Conservation (phyloP, 2,797 vertebrate species). For the Psittacula derbiana region DNA sequence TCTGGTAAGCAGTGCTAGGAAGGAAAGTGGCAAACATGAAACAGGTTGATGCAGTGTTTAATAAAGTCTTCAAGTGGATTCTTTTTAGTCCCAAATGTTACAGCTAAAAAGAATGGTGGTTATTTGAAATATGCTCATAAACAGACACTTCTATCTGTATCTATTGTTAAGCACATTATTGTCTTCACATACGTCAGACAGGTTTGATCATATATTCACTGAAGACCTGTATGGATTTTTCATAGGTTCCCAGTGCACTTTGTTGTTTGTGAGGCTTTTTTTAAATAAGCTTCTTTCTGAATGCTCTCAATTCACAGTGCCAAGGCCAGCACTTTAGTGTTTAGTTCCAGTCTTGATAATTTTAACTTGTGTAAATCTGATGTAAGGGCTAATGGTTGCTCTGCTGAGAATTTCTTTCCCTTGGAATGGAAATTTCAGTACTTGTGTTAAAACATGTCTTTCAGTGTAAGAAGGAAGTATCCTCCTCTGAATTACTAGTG, state of each 20-base stretch:
- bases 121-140: background rate
- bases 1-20: background rate
- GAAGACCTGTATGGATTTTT: background rate
- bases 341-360: background rate
- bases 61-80: background rate
- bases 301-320: background rate
- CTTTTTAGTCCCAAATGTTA: background rate
- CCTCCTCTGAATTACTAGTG: background rate
- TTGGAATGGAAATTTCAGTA: background rate
- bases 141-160: background rate
- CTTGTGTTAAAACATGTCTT: background rate
- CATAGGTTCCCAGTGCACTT: background rate
- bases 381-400: background rate
- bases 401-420: background rate
- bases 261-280: background rate
- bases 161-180: background rate
- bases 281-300: background rate
- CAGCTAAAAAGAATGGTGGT: background rate
- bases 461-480: background rate
- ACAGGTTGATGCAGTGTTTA: background rate
- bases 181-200: background rate
- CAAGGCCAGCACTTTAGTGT: background rate
- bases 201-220: background rate
- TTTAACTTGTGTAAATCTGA: background rate
- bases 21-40: background rate